Evolutionary conservation across 1,140 invertebrate species (phyloP), one percentile per base, ranked within the genome.

Genomic region (Hypothenemus hampei): DNA sequence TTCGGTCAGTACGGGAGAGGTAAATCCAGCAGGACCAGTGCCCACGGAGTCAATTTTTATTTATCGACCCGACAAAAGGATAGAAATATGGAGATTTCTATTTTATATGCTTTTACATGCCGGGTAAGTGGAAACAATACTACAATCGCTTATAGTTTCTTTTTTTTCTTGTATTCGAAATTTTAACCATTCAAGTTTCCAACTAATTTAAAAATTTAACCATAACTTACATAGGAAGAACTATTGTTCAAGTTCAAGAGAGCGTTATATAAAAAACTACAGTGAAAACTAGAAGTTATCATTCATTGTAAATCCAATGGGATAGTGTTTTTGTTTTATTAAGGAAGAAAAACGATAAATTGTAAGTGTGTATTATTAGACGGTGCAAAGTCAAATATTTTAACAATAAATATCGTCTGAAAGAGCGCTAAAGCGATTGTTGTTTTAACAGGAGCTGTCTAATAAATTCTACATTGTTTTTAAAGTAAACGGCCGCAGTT

Each of bases 61-160:
- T 55, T 97, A 95, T 76, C 80, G 91, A 57, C 91, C 93, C 13
- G 93, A 97, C 76, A 87, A 91, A 70, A 80, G 92, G 24, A 78
- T 83, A 31, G 91, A 97, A 74, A 78, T 96, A 39, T 97, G 93
- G 93, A 82, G 93, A 67, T 97, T 96, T 73, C 75, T 95, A 56
- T 84, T 92, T 60, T 97, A 97, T 77, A 94, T 93, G 84, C 86
- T 97, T 55, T 80, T 97, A 63, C 94, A 97, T 75, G 91, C 91
- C 13, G 93, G 93, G 81, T 89, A 77, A 81, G 83, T 46, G 16
- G 16, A n/a, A n/a, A n/a, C n/a, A n/a, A n/a, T n/a, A n/a, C n/a
- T n/a, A n/a, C n/a, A n/a, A n/a, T n/a, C n/a, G 11, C 24, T 29
- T 29, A 5, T 29, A n/a, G 6, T 29, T 6, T 29, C 26, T 29